phyloP scores from a whole-genome alignment of 2,797 vertebrate species.

The Epinephelus coioides region DNA sequence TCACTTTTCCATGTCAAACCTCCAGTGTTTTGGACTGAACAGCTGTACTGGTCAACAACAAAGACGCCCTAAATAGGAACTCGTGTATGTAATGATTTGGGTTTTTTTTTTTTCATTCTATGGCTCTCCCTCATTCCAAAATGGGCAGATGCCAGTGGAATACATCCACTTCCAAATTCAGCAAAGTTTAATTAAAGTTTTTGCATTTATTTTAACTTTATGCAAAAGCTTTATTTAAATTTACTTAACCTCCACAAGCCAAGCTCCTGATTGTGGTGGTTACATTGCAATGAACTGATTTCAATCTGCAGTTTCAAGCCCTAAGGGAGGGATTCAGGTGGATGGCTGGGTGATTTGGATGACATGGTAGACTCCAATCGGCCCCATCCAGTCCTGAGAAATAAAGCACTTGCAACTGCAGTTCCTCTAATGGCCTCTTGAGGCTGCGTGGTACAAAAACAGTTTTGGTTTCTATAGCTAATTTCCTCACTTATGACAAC shows the following conservation, averaged over 20 bases:
- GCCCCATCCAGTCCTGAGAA: too few species aligned
- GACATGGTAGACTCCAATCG: too few species aligned
- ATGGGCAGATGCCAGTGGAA: neutral
- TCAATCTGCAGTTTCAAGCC: neutral
- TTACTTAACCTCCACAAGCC: neutral
- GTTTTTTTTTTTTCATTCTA: neutral
- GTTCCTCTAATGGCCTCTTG: too few species aligned
- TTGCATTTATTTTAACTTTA: too few species aligned
- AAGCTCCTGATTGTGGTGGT: neutral
- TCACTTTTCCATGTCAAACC: neutral
- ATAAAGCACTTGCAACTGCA: too few species aligned
- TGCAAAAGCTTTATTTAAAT: neutral
- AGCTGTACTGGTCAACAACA: conserved; percentile 9
- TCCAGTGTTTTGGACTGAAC: neutral
- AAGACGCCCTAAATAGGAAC: conserved; percentile 3
- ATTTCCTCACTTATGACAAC: too few species aligned
- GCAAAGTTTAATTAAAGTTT: neutral
- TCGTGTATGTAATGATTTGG: neutral
- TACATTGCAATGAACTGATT: neutral
- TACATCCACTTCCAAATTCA: neutral
- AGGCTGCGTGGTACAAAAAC: too few species aligned
- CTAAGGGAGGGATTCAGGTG: neutral
- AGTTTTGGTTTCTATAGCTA: too few species aligned
- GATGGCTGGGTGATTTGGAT: neutral
- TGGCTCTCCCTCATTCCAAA: neutral